phyloP scores from a whole-genome alignment of 2,888 invertebrate species.

The Crocallis elinguaria region DNA sequence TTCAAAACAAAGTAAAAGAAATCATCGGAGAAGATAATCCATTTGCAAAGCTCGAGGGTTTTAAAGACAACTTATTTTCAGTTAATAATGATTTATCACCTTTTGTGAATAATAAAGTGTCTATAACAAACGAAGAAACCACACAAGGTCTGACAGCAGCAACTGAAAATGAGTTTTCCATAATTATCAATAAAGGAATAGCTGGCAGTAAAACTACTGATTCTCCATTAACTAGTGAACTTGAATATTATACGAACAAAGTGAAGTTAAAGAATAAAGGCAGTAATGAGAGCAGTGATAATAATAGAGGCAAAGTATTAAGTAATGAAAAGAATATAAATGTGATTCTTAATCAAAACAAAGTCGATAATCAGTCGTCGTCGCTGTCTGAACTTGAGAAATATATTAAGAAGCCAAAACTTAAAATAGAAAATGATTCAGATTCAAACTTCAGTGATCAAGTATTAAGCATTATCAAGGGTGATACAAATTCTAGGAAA shows the following conservation, averaged over 20 bases:
- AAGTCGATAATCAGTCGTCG: neutral
- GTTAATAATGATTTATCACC: neutral
- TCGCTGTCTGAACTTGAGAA: neutral
- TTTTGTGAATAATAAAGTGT: neutral
- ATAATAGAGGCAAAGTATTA: neutral
- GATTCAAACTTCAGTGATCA: neutral
- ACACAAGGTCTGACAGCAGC: neutral
- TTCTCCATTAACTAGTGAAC: conserved; percentile 9
- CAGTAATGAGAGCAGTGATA: neutral
- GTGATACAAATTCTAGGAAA: neutral
- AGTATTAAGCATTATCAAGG: neutral
- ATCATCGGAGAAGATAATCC: neutral
- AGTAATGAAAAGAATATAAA: conserved; percentile 5
- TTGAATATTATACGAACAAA: conserved; percentile 14
- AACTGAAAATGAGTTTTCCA: conserved; percentile 1
- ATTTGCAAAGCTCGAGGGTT: neutral
- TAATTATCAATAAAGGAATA: conserved; percentile 10
- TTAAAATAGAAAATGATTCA: neutral
- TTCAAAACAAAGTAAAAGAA: neutral
- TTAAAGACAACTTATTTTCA: conserved; percentile 1
- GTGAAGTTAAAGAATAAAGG: neutral
- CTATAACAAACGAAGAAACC: neutral
- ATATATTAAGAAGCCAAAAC: neutral
- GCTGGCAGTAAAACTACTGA: neutral
- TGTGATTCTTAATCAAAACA: conserved; percentile 16